These are phyloP conservation scores for Thecocarcelia acutangulata DNA, from an alignment of 2,888 invertebrate genomes.

Conservation along the genomic window DNA sequence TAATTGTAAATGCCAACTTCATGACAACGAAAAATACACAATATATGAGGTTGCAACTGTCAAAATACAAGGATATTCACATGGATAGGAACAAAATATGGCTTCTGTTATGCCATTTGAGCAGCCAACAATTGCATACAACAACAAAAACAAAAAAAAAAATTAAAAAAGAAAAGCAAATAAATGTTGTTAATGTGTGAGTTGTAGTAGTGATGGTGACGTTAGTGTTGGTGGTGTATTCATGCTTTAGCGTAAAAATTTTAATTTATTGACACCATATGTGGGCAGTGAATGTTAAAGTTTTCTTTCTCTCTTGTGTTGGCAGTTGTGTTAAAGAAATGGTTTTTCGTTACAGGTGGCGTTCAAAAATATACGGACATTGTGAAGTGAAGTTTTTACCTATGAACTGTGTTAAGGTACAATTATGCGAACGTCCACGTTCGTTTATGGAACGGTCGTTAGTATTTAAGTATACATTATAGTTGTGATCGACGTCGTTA, in stretches of 20 bases:
- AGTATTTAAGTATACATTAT: no score
- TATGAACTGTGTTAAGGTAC: no score
- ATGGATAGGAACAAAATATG: slow-evolving; percentile 60
- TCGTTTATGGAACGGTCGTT: no score
- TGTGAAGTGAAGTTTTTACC: no score
- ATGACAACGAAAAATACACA: slow-evolving; percentile 46
- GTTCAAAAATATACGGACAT: neutral
- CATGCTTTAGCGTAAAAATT: slow-evolving; percentile 73
- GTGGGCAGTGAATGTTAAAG: slow-evolving; percentile 70
- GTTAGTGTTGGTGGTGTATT: slow-evolving; percentile 30
- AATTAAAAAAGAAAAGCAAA: slow-evolving; percentile 14
- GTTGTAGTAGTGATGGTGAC: slow-evolving; percentile 14
- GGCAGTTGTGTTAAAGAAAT: slow-evolving; percentile 16
- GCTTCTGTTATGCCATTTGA: slow-evolving; percentile 60
- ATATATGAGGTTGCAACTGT: slow-evolving; percentile 62
- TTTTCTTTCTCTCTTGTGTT: slow-evolving; percentile 51
- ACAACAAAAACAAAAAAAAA: slow-evolving; percentile 1
- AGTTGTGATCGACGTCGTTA: no score
- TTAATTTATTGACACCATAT: slow-evolving; percentile 81
- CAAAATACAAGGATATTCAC: slow-evolving; percentile 56
- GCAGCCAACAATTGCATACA: slow-evolving; percentile 24
- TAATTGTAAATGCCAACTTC: slow-evolving; percentile 50
- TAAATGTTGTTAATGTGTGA: slow-evolving; percentile 30
- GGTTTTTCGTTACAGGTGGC: slow-evolving; percentile 1
- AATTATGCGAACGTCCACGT: no score